Evolutionary conservation across 2,797 vertebrate genomes (phyloP), one percentile per base, ranked within the genome.

Genomic region (Danio jaintianensis): DNA sequence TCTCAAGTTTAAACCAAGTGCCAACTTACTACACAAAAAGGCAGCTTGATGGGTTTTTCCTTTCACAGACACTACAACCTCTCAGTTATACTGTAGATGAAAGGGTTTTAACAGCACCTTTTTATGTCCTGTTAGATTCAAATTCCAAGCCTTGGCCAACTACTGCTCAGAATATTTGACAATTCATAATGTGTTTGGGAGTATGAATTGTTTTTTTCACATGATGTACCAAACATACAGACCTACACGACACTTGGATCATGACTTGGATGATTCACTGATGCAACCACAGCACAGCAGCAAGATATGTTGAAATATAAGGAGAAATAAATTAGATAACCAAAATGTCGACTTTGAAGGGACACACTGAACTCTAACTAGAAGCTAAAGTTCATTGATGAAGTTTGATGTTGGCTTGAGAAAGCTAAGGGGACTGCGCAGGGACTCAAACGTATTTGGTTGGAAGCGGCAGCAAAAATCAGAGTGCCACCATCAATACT

Each of bases 1-100:
- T 82, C 78, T 81, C 81, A 75, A 59, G 42, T 85, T 81, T 75
- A 58, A 79, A 67, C 12, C 6, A 16, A 83, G 55, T 75, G 79
- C 75, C 63, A 71, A 20, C 16, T 45, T 75, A 29, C 50, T 50
- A 3, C 36, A 56, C 22, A 71, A 62, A 58, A 77, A 58, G n/a
- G 66, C 42, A 63, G 29, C 18, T 64, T 36, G 71, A 50, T 64
- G 29, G 8, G 45, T 59, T 69, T 38, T 20, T 29, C 47, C 50
- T 67, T 77, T n/a, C 10, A 42, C 40, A 20, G 47, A 29, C 18
- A 52, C 18, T 18, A 70, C 40, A 77, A n/a, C 43, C 38, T 18
- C 15, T 55, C n/a, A 70, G n/a, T 67, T 77, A 29, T 29, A 29
- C 29, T 29, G 50, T n/a, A 66, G 45, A 13, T 77, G 9, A 45